Percentiles rank a stretch among this genome's conserved stretches.
These are phyloP conservation scores for Gnathonemus echidnorhynchus DNA, from an alignment of 2,113 vertebrate genomes.

Conservation along the genomic window DNA sequence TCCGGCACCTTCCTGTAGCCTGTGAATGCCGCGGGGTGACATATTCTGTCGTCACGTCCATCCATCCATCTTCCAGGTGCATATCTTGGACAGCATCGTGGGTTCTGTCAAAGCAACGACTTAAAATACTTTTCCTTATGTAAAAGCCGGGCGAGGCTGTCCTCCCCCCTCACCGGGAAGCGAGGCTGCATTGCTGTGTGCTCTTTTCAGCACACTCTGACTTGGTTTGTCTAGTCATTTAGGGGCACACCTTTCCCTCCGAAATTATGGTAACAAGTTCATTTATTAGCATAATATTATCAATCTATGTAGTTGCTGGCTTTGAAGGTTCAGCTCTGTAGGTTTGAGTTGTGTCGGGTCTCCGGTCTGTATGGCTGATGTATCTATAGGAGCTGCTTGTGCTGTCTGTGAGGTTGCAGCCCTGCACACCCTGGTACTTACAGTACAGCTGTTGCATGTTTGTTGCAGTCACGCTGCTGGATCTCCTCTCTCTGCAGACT, in stretches of 20 bases:
- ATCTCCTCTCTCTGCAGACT: slow-evolving; percentile 54
- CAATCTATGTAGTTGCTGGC: background rate
- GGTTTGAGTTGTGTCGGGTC: background rate
- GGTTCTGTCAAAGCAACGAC: background rate
- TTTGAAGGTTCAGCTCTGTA: background rate
- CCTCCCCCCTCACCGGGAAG: background rate
- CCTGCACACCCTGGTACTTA: background rate
- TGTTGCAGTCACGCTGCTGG: background rate
- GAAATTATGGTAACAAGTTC: background rate
- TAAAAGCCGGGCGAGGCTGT: background rate
- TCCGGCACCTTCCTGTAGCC: background rate
- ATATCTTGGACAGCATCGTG: background rate
- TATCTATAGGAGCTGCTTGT: background rate
- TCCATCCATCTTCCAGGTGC: background rate
- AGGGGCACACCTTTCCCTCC: background rate
- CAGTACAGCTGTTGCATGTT: background rate
- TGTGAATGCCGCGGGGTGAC: background rate
- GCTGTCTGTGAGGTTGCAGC: background rate
- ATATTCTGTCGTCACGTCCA: background rate
- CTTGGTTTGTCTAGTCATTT: background rate
- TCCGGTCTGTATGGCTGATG: background rate
- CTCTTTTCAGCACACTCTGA: background rate
- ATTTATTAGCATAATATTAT: background rate
- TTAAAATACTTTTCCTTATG: background rate
- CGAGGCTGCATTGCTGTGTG: background rate